These are phyloP conservation scores for Siderastrea radians DNA, from an alignment of 92 coral and sea anemone species.

Conservation along the genomic window DNA sequence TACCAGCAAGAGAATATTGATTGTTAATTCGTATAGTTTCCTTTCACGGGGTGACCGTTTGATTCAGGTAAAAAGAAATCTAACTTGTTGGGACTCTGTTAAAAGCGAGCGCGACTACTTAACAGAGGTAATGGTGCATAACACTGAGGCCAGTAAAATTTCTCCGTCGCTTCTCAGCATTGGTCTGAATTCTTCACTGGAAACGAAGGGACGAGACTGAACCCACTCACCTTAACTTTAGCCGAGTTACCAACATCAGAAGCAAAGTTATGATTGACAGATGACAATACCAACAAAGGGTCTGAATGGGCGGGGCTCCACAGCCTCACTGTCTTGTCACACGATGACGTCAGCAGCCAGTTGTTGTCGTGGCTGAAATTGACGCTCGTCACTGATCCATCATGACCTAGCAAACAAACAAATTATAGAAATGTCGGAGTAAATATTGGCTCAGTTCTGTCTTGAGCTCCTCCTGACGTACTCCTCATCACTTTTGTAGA, in stretches of 20 bases:
- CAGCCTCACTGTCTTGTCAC: conserved; percentile 88
- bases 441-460: background rate
- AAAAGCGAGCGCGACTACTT: too few species aligned
- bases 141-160: too few species aligned
- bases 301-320: conserved; percentile 89
- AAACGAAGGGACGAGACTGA: background rate
- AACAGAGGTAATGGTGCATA: too few species aligned
- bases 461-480: too few species aligned
- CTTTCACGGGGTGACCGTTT: too few species aligned
- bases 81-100: too few species aligned
- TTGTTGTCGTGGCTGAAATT: conserved; percentile 85
- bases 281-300: conserved; percentile 74
- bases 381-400: conserved; percentile 90
- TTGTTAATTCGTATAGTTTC: too few species aligned
- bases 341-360: conserved; percentile 91
- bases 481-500: too few species aligned
- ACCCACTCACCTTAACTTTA: conserved; percentile 67
- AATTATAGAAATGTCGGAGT: background rate
- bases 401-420: conserved; percentile 74
- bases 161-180: too few species aligned
- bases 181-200: too few species aligned
- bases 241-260: conserved; percentile 69
- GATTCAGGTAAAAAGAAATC: too few species aligned
- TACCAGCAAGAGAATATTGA: too few species aligned
- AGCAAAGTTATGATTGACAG: conserved; percentile 81